These are phyloP conservation scores for Thamnaconus septentrionalis DNA, from an alignment of 2,113 vertebrate species.

Conservation along the genomic window DNA sequence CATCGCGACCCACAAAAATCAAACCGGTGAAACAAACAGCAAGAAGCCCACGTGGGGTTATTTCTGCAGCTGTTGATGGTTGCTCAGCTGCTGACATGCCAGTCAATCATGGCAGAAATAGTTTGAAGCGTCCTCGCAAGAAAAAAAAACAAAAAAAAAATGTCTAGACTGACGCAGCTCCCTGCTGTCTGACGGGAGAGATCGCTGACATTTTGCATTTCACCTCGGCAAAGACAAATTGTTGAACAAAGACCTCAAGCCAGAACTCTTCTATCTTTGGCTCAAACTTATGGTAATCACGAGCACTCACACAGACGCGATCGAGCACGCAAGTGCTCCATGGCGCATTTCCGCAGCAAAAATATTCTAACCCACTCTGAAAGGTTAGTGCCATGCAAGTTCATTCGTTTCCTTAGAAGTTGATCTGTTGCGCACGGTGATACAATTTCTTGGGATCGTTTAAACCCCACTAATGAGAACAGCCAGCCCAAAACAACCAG, in stretches of 20 bases:
- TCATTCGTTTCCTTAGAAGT: neutral
- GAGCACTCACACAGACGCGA: too few relatives aligned
- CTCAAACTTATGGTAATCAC: conserved; percentile 3
- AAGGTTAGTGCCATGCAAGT: neutral
- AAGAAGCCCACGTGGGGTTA: conserved; percentile 61
- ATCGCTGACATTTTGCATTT: conserved; percentile 57
- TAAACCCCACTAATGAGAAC: neutral
- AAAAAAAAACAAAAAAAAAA: neutral
- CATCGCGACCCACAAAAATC: conserved; percentile 71
- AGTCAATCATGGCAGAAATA: conserved; percentile 66
- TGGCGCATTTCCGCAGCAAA: neutral
- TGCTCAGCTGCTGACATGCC: conserved; percentile 61
- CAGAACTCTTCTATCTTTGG: conserved; percentile 4
- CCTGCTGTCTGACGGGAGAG: conserved; percentile 43
- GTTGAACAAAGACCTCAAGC: conserved; percentile 37
- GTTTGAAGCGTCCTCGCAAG: conserved; percentile 49
- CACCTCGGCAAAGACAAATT: conserved; percentile 39
- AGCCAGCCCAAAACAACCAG: neutral
- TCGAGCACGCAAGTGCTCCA: neutral
- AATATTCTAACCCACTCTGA: neutral
- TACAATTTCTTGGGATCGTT: neutral
- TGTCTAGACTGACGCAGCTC: conserved; percentile 38
- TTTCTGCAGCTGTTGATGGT: conserved; percentile 66
- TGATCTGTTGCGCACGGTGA: too few relatives aligned
- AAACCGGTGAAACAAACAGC: conserved; percentile 68